These are phyloP conservation scores for Orestias chungarensis DNA, from an alignment of 2,797 vertebrate genomes.

Conservation along the genomic window DNA sequence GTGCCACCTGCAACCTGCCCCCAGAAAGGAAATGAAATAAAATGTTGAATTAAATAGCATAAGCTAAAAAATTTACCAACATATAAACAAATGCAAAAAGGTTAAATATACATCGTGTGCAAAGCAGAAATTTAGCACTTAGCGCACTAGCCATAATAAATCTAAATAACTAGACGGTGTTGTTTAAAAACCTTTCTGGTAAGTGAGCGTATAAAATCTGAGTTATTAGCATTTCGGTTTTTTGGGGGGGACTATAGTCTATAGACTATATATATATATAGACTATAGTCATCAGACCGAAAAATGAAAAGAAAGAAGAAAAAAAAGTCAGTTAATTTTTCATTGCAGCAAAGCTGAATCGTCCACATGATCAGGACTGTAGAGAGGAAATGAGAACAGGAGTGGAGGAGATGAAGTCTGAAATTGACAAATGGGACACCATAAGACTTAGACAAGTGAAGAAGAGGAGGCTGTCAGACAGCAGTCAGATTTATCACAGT, in stretches of 20 bases:
- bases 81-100: not conserved
- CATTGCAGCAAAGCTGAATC: not conserved
- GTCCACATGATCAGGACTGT: not conserved
- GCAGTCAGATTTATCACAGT: slow-evolving; percentile 8
- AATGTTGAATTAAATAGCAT: not conserved
- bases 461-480: slow-evolving; percentile 8
- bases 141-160: not conserved
- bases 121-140: not conserved
- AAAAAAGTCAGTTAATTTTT: not conserved
- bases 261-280: too few species aligned
- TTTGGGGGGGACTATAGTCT: too few species aligned
- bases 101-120: not conserved
- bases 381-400: slow-evolving; percentile 4
- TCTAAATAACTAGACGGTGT: not conserved
- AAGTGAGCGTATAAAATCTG: not conserved
- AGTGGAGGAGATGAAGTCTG: slow-evolving; percentile 4
- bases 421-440: slow-evolving; percentile 9
- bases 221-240: not conserved
- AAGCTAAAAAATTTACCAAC: not conserved
- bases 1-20: too few species aligned
- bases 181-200: not conserved
- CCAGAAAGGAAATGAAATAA: not conserved
- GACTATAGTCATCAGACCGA: not conserved
- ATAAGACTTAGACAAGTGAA: slow-evolving; percentile 1
- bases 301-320: too few species aligned